Conservation (phyloP, 2,888 invertebrate genomes). For the Phragmatobia fuliginosa region DNA sequence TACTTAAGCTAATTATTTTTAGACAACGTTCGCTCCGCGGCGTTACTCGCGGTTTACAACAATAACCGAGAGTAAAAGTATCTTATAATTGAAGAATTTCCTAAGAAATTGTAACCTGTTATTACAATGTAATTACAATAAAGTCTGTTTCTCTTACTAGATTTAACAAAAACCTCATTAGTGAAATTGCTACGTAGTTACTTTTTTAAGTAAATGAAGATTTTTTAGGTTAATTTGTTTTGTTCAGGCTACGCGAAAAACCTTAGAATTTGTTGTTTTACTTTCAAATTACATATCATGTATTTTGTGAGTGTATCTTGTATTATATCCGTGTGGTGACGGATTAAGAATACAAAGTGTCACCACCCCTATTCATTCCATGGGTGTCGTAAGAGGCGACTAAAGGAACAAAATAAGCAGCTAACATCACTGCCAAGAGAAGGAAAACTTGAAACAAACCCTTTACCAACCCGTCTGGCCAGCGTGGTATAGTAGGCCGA, state of each 20-base stretch:
- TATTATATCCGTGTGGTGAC: no score
- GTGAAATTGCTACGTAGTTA: neutral
- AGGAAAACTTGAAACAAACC: no score
- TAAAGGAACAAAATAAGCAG: no score
- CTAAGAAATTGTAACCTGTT: neutral
- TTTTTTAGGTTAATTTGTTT: neutral
- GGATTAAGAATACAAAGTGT: no score
- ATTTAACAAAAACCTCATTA: neutral
- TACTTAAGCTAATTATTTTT: no score
- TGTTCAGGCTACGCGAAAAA: neutral
- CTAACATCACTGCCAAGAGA: no score
- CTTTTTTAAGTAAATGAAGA: neutral
- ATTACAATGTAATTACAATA: neutral
- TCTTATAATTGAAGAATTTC: neutral
- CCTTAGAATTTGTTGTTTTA: neutral
- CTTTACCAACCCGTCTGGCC: no score
- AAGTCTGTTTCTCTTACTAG: constrained; percentile 1
- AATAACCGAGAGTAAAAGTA: neutral
- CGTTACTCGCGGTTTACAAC: no score
- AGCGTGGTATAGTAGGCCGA: no score
- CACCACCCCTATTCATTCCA: no score
- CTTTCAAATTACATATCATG: neutral
- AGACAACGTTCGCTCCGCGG: no score
- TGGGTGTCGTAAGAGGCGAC: no score
- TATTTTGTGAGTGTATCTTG: neutral